Evolutionary conservation across 2,113 vertebrate species (phyloP).

Genomic region (Cynoglossus semilaevis): DNA sequence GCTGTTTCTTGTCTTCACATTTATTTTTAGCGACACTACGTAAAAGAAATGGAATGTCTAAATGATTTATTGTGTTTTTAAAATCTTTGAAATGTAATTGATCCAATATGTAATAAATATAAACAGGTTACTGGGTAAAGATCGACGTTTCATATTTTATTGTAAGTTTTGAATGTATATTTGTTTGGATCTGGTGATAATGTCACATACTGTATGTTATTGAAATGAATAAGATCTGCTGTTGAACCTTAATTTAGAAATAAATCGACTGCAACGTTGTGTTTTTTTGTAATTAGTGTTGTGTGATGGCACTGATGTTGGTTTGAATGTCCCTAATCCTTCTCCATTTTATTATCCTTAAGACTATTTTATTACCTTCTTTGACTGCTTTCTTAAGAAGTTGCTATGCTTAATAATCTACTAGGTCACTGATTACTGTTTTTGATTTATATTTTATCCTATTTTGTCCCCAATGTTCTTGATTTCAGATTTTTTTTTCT

Average conservation of each 20-base stretch:
- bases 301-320: too few species aligned
- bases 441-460: too few species aligned
- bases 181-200: conserved; percentile 16
- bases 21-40: conserved; percentile 27
- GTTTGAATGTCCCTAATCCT: too few species aligned
- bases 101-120: conserved; percentile 14
- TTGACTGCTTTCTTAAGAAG: too few species aligned
- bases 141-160: background rate
- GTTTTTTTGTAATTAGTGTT: background rate
- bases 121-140: conserved; percentile 7
- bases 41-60: conserved; percentile 53
- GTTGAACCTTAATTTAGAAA: background rate
- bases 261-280: background rate
- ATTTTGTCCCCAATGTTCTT: too few species aligned
- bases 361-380: too few species aligned
- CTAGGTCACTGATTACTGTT: too few species aligned
- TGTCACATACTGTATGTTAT: conserved; percentile 1
- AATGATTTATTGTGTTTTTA: conserved; percentile 16
- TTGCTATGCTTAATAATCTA: too few species aligned
- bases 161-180: background rate
- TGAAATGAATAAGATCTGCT: background rate
- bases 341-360: too few species aligned
- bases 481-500: too few species aligned
- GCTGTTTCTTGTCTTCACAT: conserved; percentile 33
- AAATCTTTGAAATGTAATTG: conserved; percentile 2